phyloP scores from a whole-genome alignment of 1,140 invertebrate species.

The Papilio helenus region DNA sequence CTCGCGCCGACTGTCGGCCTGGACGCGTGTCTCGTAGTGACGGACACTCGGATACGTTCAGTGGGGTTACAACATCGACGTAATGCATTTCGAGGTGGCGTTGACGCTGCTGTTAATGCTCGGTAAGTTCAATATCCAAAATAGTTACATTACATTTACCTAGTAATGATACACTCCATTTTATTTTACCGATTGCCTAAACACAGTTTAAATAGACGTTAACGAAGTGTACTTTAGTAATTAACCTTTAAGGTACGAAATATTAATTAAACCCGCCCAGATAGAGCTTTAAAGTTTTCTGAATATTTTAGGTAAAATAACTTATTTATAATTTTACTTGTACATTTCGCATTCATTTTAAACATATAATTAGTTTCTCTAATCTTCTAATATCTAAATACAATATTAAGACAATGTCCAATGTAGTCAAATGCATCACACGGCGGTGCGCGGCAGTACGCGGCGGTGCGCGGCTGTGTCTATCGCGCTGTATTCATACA shows the following conservation, averaged over 20 bases:
- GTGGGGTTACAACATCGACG: conserved; percentile 26
- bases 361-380: no score
- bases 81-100: conserved; percentile 43
- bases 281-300: no score
- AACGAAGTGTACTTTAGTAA: no score
- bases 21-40: conserved; percentile 25
- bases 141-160: not conserved
- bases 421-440: no score
- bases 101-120: conserved; percentile 45
- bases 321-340: no score
- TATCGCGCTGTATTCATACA: conserved; percentile 33
- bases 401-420: no score
- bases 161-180: not conserved
- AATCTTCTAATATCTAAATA: no score
- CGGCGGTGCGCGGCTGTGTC: not conserved
- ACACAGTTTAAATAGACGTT: no score
- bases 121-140: conserved; percentile 34
- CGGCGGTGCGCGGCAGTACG: not conserved
- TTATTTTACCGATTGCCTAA: not conserved
- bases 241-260: no score
- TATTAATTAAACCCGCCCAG: no score
- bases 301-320: no score
- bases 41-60: conserved; percentile 11
- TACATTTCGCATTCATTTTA: no score
- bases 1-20: conserved; percentile 18